phyloP scores from a whole-genome alignment of 2,888 invertebrate genomes.

The Argyra leucocephala region DNA sequence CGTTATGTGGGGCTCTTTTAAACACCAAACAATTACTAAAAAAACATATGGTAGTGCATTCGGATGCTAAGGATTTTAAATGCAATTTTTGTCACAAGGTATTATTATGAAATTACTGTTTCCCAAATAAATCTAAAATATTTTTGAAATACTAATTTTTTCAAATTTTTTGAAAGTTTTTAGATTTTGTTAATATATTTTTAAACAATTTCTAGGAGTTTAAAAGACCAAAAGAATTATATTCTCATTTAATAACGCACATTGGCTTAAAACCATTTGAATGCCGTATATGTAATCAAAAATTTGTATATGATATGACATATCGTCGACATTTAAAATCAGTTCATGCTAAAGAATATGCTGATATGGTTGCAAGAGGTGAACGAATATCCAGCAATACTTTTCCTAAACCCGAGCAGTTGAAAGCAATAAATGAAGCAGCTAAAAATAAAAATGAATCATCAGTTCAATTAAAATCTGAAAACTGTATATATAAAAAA shows the following conservation, averaged over 20 bases:
- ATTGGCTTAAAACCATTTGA: slow-evolving; percentile 40
- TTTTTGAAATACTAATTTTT: too few species aligned
- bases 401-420: too few species aligned
- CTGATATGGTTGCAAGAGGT: slow-evolving; percentile 35
- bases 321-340: slow-evolving; percentile 42
- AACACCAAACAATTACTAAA: slow-evolving; percentile 44
- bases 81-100: slow-evolving; percentile 36
- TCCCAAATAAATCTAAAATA: too few species aligned
- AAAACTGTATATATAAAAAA: too few species aligned
- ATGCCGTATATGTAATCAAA: slow-evolving; percentile 41
- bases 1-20: slow-evolving; percentile 40
- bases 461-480: too few species aligned
- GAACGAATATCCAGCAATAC: background rate
- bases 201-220: slow-evolving; percentile 32
- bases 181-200: too few species aligned
- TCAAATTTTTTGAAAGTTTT: too few species aligned
- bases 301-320: slow-evolving; percentile 42
- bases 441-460: too few species aligned
- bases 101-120: too few species aligned
- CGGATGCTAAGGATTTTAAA: slow-evolving; percentile 37
- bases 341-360: slow-evolving; percentile 39
- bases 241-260: slow-evolving; percentile 41
- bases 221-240: slow-evolving; percentile 40
- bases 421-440: too few species aligned
- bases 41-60: slow-evolving; percentile 43